Evolutionary conservation across 2,888 invertebrate species (phyloP).

Genomic region (Dimorphilus gyrociliatus): DNA sequence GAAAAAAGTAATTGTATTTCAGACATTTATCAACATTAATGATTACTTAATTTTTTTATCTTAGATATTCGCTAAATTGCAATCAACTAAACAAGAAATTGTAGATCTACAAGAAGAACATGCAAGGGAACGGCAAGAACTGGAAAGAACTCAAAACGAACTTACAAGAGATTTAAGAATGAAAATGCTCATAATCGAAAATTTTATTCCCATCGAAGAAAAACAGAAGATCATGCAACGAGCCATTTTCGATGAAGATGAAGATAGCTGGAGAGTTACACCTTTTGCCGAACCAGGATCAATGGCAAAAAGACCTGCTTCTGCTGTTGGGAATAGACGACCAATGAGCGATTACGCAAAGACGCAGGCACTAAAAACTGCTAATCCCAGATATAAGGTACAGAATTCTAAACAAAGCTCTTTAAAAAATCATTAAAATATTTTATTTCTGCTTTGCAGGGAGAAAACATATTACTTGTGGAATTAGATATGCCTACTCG

Average conservation of each 20-base stretch:
- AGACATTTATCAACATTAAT: neutral
- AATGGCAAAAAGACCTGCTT: conserved; percentile 47
- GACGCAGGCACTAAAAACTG: conserved; percentile 42
- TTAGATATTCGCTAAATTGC: conserved; percentile 59
- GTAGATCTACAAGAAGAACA: conserved; percentile 70
- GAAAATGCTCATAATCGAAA: conserved; percentile 43
- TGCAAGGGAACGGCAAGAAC: conserved; percentile 72
- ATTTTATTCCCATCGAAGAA: conserved; percentile 46
- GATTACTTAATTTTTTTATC: conserved; percentile 5
- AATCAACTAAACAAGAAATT: conserved; percentile 57
- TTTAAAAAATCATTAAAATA: too few species aligned
- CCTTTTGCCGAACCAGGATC: conserved; percentile 32
- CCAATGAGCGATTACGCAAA: conserved; percentile 47
- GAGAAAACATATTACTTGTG: conserved; percentile 57
- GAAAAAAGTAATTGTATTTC: conserved; percentile 47
- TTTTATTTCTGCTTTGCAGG: too few species aligned
- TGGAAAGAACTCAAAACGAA: conserved; percentile 77
- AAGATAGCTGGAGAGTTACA: conserved; percentile 52
- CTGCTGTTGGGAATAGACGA: conserved; percentile 48
- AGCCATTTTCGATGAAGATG: conserved; percentile 62
- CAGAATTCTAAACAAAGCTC: neutral
- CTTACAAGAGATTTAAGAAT: conserved; percentile 73
- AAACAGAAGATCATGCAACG: conserved; percentile 55
- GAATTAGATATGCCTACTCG: conserved; percentile 57
- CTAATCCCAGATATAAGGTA: conserved; percentile 39